Evolutionary conservation across 2,113 vertebrate species (phyloP).

Genomic region (Pristiophorus japonicus): DNA sequence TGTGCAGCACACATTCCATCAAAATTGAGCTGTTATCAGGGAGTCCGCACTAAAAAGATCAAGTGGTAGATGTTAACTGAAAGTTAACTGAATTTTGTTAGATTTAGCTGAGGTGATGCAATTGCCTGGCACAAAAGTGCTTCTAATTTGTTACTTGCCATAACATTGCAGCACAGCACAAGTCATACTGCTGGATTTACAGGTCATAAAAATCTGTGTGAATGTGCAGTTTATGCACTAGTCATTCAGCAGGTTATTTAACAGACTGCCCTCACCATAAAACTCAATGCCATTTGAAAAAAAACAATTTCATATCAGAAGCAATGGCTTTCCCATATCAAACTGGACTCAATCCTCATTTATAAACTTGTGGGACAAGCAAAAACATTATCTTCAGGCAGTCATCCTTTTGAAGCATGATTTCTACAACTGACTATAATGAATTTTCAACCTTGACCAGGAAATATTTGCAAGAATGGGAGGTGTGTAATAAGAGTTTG

Average conservation of each 20-base stretch:
- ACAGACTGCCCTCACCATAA: background rate
- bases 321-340: background rate
- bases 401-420: background rate
- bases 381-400: background rate
- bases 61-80: background rate
- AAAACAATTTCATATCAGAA: background rate
- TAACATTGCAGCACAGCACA: background rate
- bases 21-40: background rate
- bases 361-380: background rate
- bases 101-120: background rate
- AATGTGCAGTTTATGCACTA: background rate
- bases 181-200: background rate
- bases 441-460: background rate
- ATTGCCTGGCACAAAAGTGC: background rate
- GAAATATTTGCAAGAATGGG: background rate
- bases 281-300: background rate
- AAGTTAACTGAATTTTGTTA: background rate
- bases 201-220: background rate
- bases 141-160: background rate
- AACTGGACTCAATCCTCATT: background rate
- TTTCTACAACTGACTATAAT: background rate
- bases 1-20: background rate
- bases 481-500: background rate
- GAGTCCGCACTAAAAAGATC: background rate
- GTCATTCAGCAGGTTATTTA: slow-evolving; percentile 8